Conservation (phyloP, 2,888 invertebrate genomes). For the Diaperis boleti region DNA sequence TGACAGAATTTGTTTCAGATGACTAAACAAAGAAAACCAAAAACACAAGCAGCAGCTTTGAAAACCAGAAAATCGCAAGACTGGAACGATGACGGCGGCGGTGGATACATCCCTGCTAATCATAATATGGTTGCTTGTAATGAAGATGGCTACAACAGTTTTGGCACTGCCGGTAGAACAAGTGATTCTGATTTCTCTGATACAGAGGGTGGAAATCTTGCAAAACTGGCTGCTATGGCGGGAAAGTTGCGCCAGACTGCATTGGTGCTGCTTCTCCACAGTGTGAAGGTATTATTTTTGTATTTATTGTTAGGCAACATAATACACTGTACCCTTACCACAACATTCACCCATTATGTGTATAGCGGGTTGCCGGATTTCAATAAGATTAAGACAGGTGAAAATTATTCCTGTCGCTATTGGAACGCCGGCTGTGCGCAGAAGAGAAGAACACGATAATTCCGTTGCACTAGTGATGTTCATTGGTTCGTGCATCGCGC, state of each 20-base stretch:
- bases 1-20: slow-evolving; percentile 49
- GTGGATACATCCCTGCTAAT: slow-evolving; percentile 50
- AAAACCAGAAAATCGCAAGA: slow-evolving; percentile 42
- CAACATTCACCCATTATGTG: too few species aligned
- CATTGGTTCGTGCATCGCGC: too few species aligned
- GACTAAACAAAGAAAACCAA: slow-evolving; percentile 56
- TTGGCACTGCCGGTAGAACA: slow-evolving; percentile 62
- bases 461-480: too few species aligned
- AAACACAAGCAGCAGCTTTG: slow-evolving; percentile 39
- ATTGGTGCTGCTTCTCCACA: slow-evolving; percentile 71
- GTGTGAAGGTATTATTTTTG: slow-evolving; percentile 68
- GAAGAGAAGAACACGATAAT: too few species aligned
- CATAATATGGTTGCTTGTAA: neutral
- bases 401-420: too few species aligned
- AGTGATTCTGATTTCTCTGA: slow-evolving; percentile 80
- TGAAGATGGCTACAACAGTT: slow-evolving; percentile 7
- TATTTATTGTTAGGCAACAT: too few species aligned
- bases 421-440: too few species aligned
- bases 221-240: slow-evolving; percentile 62
- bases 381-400: too few species aligned
- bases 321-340: too few species aligned
- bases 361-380: too few species aligned
- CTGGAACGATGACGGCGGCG: slow-evolving; percentile 38
- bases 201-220: slow-evolving; percentile 67
- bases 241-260: slow-evolving; percentile 78